phyloP scores from a whole-genome alignment of 2,113 vertebrate species.

The Labeo rohita region DNA sequence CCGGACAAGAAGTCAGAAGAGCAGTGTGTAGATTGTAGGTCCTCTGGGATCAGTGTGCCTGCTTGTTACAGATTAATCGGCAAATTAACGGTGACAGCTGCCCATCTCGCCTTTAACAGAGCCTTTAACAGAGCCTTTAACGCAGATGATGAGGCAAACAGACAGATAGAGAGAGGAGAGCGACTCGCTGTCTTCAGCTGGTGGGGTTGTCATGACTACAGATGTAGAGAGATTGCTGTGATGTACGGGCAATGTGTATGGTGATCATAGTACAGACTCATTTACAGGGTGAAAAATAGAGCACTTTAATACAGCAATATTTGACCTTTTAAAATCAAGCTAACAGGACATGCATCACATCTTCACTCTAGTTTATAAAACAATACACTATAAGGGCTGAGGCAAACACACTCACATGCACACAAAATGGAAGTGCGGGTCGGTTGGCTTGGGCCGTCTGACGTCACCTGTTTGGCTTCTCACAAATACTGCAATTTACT shows the following conservation, averaged over 20 bases:
- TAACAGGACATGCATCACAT: constrained; percentile 50
- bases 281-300: constrained; percentile 37
- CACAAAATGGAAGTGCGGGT: background rate
- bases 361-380: constrained; percentile 40
- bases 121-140: constrained; percentile 48
- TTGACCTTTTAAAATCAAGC: constrained; percentile 52
- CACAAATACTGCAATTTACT: constrained; percentile 79
- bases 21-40: constrained; percentile 45
- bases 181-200: constrained; percentile 10
- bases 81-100: constrained; percentile 52
- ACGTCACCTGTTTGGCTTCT: constrained; percentile 57
- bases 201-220: constrained; percentile 58
- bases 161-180: constrained; percentile 25
- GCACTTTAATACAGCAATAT: constrained; percentile 20
- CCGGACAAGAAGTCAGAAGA: constrained; percentile 31
- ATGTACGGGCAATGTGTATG: background rate
- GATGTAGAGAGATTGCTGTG: background rate
- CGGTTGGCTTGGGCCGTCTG: constrained; percentile 38
- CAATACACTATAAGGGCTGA: constrained; percentile 32
- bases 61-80: constrained; percentile 58
- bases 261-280: constrained; percentile 36
- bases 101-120: constrained; percentile 40
- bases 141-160: constrained; percentile 47
- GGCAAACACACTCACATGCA: constrained; percentile 1
- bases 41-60: constrained; percentile 24